phyloP scores from a whole-genome alignment of 2,888 invertebrate species.

The Nebria brevicollis region DNA sequence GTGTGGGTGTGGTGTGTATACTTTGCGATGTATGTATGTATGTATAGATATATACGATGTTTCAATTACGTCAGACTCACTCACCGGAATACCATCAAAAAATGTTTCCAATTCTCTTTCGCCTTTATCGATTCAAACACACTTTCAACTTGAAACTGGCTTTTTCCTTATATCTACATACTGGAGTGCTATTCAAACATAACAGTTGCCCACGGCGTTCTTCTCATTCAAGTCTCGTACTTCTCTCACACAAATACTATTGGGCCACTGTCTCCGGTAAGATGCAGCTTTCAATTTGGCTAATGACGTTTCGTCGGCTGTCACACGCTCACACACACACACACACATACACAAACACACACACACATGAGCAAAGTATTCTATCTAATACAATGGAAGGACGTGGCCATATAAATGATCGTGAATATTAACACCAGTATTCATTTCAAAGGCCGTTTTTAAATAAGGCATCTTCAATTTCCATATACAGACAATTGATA shows the following conservation, averaged over 20 bases:
- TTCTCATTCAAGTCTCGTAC: constrained; percentile 51
- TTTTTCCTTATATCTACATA: constrained; percentile 61
- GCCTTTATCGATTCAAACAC: constrained; percentile 61
- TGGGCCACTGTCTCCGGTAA: constrained; percentile 59
- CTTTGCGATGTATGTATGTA: not conserved
- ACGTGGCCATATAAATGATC: not conserved
- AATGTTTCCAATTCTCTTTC: constrained; percentile 56
- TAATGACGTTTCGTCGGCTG: constrained; percentile 65
- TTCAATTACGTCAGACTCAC: constrained; percentile 36
- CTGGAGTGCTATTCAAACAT: constrained; percentile 64
- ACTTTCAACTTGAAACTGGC: constrained; percentile 58
- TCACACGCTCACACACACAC: constrained; percentile 55
- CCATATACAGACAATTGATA: no score
- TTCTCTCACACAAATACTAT: constrained; percentile 39
- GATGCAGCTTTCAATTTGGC: constrained; percentile 65
- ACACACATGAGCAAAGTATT: not conserved
- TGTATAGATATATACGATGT: constrained; percentile 32
- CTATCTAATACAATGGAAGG: not conserved
- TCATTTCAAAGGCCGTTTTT: no score
- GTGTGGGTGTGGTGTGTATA: no score
- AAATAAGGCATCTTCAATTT: no score
- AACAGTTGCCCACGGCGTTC: constrained; percentile 54
- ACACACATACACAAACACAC: constrained; percentile 8
- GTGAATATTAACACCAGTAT: no score
- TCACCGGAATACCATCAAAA: constrained; percentile 43